Base-by-base conservation (phyloP, 1,140 invertebrate species). In the Aphidius gifuensis region DNA sequence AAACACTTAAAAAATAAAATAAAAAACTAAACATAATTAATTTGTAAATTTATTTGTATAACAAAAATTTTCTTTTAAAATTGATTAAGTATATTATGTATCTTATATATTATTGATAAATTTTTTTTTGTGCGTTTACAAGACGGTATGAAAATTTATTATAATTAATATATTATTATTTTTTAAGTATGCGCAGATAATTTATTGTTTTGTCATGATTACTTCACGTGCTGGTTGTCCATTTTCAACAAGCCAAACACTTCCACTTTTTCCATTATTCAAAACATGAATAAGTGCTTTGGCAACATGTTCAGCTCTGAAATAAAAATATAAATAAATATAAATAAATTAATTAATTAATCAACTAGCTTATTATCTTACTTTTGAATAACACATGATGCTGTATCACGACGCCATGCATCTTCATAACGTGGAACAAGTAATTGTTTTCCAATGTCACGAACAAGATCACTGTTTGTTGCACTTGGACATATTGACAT, bases 231-330 rank as follows among this genome's bases (percentile, higher is more conserved):
- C 82, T 1, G 86, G 82, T 65, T 87, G 84, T 3, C 85, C 83
- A 64, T 88, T 87, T 68, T 89, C 87, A 5, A 89, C 85, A 7
- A 88, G 70, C 88, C 88, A 90, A 16, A 89, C 85, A 5, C 86
- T 86, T 21, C 88, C 88, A 69, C 86, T 89, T 61, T 86, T 83
- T 21, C 83, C 88, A 67, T 84, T 87, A 56, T 80, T 81, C 21
- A 90, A 71, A 7, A 89, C 75, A 46, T 89, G 85, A 54, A 88
- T 81, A 66, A 90, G 71, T 5, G 85, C 83, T 70, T 86, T 84
- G 0, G 83, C 86, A 5, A 89, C 86, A 70, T 88, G 85, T 60
- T 88, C 87, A 4, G 85, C 71, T 68, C 87, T 89, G 75, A 4
- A 85, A 85, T 58, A 64, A 70, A 8, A 43, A 53, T 32, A 23